These are phyloP conservation scores for Drosophila paulistorum DNA, from an alignment of 1,140 invertebrate genomes.

Conservation along the genomic window DNA sequence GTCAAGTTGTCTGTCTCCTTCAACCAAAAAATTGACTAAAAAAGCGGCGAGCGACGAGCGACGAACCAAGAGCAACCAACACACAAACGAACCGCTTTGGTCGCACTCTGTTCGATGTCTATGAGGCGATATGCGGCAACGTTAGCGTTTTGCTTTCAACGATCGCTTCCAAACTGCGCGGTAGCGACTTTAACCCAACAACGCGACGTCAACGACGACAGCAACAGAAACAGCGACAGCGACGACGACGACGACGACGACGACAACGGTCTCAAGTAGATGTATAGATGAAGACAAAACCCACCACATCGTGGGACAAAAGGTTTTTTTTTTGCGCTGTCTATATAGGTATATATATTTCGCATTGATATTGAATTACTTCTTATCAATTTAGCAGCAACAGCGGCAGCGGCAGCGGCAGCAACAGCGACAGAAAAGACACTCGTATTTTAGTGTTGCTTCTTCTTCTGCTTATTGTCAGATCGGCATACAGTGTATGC, in stretches of 20 bases:
- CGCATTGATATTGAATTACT: constrained; percentile 77
- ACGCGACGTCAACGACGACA: constrained; percentile 31
- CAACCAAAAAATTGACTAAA: constrained; percentile 1
- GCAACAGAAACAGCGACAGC: not conserved
- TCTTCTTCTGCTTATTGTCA: constrained; percentile 32
- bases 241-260: constrained; percentile 8
- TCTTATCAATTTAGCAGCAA: constrained; percentile 51
- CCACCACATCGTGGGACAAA: constrained; percentile 48
- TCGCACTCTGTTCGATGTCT: constrained; percentile 61
- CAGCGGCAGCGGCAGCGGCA: constrained; percentile 21
- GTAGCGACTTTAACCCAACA: constrained; percentile 31
- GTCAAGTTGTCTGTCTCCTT: constrained; percentile 40
- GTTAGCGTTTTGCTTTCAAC: constrained; percentile 65
- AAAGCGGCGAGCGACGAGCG: constrained; percentile 34
- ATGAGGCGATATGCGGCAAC: constrained; percentile 51
- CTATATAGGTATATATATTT: constrained; percentile 30
- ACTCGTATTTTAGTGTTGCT: constrained; percentile 24
- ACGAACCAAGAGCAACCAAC: constrained; percentile 47
- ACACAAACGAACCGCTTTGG: constrained; percentile 50
- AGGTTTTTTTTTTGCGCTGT: constrained; percentile 36
- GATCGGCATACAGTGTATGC: constrained; percentile 9
- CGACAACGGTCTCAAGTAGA: constrained; percentile 21
- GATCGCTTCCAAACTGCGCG: constrained; percentile 38
- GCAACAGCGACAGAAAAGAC: not conserved
- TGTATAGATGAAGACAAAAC: constrained; percentile 26